A percentile compares a stretch with the other conserved stretches of the same genome.
Evolutionary conservation across 1,140 invertebrate species (phyloP).

Genomic region (Procambarus clarkii): DNA sequence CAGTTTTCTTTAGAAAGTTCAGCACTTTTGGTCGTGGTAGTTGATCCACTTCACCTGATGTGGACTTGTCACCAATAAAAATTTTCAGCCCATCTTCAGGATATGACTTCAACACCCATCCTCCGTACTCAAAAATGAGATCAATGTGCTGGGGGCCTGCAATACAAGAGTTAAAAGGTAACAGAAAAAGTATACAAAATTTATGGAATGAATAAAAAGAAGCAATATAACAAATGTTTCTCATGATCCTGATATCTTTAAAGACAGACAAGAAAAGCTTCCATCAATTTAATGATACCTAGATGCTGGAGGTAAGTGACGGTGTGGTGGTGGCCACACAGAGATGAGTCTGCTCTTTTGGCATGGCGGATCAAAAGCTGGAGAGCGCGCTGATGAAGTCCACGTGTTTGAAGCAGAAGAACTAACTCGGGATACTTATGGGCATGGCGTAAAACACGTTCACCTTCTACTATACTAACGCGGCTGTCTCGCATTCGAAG

Average conservation of each 20-base stretch:
- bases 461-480: slow-evolving; percentile 95
- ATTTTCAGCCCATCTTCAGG: slow-evolving; percentile 95
- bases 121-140: slow-evolving; percentile 95
- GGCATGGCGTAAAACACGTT: slow-evolving; percentile 89
- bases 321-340: slow-evolving; percentile 88
- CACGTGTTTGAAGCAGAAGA: slow-evolving; percentile 96
- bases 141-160: slow-evolving; percentile 88
- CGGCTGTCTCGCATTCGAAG: slow-evolving; percentile 91
- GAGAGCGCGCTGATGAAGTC: slow-evolving; percentile 92
- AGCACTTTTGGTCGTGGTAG: slow-evolving; percentile 91
- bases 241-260: not conserved
- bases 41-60: slow-evolving; percentile 79
- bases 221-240: not conserved
- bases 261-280: not conserved
- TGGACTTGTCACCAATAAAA: slow-evolving; percentile 88
- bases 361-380: slow-evolving; percentile 90
- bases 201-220: not conserved
- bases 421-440: slow-evolving; percentile 95
- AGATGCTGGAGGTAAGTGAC: slow-evolving; percentile 95
- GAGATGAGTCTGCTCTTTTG: slow-evolving; percentile 84
- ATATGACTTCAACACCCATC: slow-evolving; percentile 90
- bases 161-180: slow-evolving; percentile 48
- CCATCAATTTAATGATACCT: slow-evolving; percentile 77
- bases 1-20: slow-evolving; percentile 89
- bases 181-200: not conserved